These are phyloP conservation scores for Pseudoatta argentina DNA, from an alignment of 1,140 invertebrate species.

Conservation along the genomic window DNA sequence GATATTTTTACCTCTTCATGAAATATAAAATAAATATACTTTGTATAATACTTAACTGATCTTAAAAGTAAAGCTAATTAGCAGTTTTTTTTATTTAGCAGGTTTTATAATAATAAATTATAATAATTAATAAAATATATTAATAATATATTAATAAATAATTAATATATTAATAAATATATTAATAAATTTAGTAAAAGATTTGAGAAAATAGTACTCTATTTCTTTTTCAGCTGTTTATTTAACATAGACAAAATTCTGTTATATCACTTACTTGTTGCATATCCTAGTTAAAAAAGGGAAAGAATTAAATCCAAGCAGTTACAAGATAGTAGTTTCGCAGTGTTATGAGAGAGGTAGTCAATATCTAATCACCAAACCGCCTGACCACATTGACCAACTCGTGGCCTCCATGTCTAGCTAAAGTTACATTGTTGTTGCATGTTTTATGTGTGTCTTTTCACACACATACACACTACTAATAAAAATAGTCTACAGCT, in stretches of 20 bases:
- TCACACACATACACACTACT: not conserved
- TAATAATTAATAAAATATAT: too few species aligned
- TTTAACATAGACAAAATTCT: not conserved
- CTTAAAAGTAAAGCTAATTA: constrained; percentile 11
- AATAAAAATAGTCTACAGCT: constrained; percentile 16
- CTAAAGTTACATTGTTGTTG: constrained; percentile 80
- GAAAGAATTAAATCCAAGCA: constrained; percentile 29
- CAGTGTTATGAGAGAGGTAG: constrained; percentile 71
- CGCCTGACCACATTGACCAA: constrained; percentile 76
- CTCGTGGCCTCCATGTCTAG: constrained; percentile 74
- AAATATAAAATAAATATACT: not conserved
- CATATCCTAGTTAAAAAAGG: constrained; percentile 1
- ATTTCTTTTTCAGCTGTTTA: not conserved
- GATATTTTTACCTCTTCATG: not conserved
- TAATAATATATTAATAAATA: too few species aligned
- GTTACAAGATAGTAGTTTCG: constrained; percentile 63
- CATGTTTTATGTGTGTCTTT: constrained; percentile 7
- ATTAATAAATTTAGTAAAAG: not conserved
- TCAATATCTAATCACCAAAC: constrained; percentile 81
- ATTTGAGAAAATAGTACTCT: not conserved
- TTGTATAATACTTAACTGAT: constrained; percentile 24
- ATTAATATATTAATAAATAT: too few species aligned
- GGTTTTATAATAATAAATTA: not conserved
- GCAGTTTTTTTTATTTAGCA: not conserved
- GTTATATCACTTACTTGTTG: not conserved